Percentiles rank a stretch among this genome's conserved stretches.
Evolutionary conservation across 2,113 vertebrate genomes (phyloP).

Genomic region (Pluvialis apricaria): DNA sequence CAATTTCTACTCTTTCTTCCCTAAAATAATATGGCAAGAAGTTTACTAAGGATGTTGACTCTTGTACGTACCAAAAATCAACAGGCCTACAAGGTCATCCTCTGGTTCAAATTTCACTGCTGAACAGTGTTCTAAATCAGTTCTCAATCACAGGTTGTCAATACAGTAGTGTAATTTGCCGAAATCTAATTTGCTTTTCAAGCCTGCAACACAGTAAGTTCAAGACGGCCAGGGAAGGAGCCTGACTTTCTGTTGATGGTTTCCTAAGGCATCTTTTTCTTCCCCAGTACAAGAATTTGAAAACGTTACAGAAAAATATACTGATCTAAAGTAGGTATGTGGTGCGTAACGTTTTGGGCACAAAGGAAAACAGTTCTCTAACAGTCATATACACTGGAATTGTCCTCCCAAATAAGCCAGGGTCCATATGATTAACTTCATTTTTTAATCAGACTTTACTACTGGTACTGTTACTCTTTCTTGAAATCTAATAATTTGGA

Average conservation of each 20-base stretch:
- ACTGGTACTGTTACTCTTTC: not conserved
- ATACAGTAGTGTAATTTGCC: not conserved
- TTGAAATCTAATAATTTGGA: not conserved
- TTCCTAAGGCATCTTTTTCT: not conserved
- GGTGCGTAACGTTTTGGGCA: not conserved
- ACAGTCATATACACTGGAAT: not conserved
- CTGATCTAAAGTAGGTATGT: not conserved
- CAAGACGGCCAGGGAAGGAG: not conserved
- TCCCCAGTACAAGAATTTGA: not conserved
- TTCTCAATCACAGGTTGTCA: not conserved
- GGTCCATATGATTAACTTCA: not conserved
- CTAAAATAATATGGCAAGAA: not conserved
- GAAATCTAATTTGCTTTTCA: not conserved
- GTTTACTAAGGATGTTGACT: not conserved
- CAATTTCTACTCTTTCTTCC: not conserved
- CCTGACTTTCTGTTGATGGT: not conserved
- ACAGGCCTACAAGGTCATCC: not conserved
- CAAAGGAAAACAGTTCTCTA: not conserved
- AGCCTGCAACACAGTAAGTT: not conserved
- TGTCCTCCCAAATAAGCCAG: not conserved
- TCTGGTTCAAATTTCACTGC: not conserved
- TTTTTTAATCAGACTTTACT: not conserved
- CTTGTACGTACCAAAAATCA: not conserved
- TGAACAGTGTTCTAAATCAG: not conserved
- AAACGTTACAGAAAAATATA: not conserved